Evolutionary conservation across 2,888 invertebrate genomes (phyloP), one percentile per base, ranked within the genome.

Genomic region (Pollenia labialis): DNA sequence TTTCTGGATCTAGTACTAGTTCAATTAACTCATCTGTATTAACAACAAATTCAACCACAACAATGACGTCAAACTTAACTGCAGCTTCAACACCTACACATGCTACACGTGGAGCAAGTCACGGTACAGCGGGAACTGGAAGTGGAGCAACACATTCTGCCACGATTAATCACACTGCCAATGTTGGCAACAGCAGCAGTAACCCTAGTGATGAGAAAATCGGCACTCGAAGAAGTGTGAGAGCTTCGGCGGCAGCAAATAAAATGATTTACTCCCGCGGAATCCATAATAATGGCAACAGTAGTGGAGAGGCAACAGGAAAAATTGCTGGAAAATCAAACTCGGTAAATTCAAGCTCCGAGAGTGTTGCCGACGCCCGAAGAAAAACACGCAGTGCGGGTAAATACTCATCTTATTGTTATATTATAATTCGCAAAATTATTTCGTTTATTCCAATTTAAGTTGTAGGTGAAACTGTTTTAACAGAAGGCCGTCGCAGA

Each of bases 301-400:
- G 44, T 32, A 68, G 16, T 56, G 62, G 68, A n/a, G 87, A 76
- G 4, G 23, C 60, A 3, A 40, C 71, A 66, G 89, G 90, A 85
- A 89, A 91, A 79, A 90, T 91, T 40, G 92, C 93, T 44, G 90
- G 93, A 6, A 90, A 91, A 54, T 88, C 90, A 12, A 89, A 91
- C 2, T 91, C 92, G 46, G 79, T 81, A 2, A 89, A 81, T 58
- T 80, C 86, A 52, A 88, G 88, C 56, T 74, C 81, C 4, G 92
- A 92, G 62, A 91, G 91, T 72, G 90, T 90, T 54, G 90, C 90
- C 9, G 93, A 93, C 81, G 92, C 91, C 4, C 88, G 95, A 42
- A 93, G 96, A 90, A 96, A 96, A 94, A 96, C 96, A 42, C 94
- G 96, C 89, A 96, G 96, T 94, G 95, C 96, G 89, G 96, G 96